phyloP scores from a whole-genome alignment of 2,113 vertebrate species.

The Hemichromis elongatus region DNA sequence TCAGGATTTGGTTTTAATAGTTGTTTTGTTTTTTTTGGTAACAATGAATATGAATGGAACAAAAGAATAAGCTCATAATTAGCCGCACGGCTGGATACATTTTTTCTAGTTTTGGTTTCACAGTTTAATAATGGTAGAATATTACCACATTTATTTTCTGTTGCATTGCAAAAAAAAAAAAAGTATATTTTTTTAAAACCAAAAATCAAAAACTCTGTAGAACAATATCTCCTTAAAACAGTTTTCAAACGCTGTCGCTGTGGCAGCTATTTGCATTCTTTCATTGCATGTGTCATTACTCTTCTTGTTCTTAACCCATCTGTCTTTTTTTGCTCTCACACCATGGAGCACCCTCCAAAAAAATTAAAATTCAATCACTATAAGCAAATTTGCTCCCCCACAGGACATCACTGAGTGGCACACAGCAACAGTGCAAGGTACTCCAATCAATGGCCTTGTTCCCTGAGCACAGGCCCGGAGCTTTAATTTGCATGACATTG shows the following conservation, averaged over 20 bases:
- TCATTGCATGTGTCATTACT: neutral
- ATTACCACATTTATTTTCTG: neutral
- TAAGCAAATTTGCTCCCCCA: conserved; percentile 67
- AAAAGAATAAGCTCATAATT: neutral
- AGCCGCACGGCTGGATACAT: neutral
- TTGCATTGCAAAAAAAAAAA: neutral
- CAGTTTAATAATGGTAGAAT: neutral
- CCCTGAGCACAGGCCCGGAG: conserved; percentile 38
- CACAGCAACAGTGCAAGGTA: conserved; percentile 40
- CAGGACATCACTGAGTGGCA: conserved; percentile 49
- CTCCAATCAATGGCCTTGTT: conserved; percentile 73
- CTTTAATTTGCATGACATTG: conserved; percentile 70
- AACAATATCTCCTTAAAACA: neutral
- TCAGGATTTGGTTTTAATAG: neutral
- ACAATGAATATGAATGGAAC: neutral
- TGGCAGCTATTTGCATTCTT: neutral
- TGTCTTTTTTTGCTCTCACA: neutral
- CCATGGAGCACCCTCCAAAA: neutral
- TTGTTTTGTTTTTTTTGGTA: neutral
- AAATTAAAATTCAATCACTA: conserved; percentile 68
- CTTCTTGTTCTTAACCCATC: neutral
- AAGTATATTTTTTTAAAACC: neutral
- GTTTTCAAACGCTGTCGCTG: neutral
- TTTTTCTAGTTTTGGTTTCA: neutral
- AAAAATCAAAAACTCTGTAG: neutral